Conservation (phyloP, 2,888 invertebrate genomes). For the Polydesmus complanatus region DNA sequence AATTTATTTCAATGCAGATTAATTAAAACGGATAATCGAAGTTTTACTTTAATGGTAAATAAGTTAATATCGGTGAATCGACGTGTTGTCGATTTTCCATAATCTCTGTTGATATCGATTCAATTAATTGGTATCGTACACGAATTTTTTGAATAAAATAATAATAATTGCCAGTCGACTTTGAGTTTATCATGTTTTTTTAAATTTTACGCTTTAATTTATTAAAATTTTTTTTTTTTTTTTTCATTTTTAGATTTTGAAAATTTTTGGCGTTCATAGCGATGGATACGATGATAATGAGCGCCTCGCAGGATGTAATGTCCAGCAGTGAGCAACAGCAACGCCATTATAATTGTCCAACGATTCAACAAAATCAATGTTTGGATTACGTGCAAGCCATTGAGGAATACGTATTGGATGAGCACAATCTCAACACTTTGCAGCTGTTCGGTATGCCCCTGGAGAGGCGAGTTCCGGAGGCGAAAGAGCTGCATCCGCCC, state of each 20-base stretch:
- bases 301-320: not conserved
- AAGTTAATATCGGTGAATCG: too few relatives aligned
- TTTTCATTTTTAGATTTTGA: not conserved
- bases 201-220: too few relatives aligned
- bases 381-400: not conserved
- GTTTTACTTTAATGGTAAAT: too few relatives aligned
- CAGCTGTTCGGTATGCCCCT: not conserved
- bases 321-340: not conserved
- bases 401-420: constrained; percentile 15
- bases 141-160: too few relatives aligned
- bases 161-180: too few relatives aligned
- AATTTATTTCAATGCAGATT: too few relatives aligned
- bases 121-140: too few relatives aligned
- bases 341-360: not conserved
- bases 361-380: not conserved
- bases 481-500: constrained; percentile 1
- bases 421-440: not conserved
- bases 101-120: too few relatives aligned
- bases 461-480: not conserved
- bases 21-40: too few relatives aligned
- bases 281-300: not conserved
- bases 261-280: too few relatives aligned
- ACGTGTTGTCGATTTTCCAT: too few relatives aligned
- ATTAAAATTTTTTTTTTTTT: not conserved
- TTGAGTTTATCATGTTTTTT: too few relatives aligned